Percentiles rank a stretch among this genome's conserved stretches.
phyloP scores from a whole-genome alignment of 2,888 invertebrate genomes.

The Leptura quadrifasciata region DNA sequence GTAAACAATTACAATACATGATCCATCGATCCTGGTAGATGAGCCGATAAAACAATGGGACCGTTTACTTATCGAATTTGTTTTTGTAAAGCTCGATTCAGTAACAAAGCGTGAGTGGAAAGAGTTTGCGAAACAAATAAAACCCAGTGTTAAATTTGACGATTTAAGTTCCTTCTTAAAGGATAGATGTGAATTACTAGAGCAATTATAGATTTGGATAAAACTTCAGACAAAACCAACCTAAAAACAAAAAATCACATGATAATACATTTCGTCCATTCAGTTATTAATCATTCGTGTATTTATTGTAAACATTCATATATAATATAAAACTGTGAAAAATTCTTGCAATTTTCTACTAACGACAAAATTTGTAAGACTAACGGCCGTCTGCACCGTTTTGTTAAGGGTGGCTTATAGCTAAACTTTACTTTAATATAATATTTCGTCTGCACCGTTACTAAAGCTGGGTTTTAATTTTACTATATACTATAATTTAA shows the following conservation, averaged over 20 bases:
- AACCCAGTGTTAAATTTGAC: slow-evolving; percentile 30
- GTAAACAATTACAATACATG: too few species aligned
- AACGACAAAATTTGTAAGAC: slow-evolving; percentile 14
- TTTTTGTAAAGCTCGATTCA: slow-evolving; percentile 37
- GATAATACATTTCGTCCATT: neutral
- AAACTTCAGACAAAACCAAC: neutral
- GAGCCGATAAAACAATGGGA: slow-evolving; percentile 51
- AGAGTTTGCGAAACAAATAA: neutral
- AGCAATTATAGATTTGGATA: slow-evolving; percentile 25
- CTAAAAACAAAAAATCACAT: slow-evolving; percentile 7
- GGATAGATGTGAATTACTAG: slow-evolving; percentile 38
- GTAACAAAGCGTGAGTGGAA: slow-evolving; percentile 40
- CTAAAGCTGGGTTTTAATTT: neutral
- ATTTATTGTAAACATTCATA: slow-evolving; percentile 31
- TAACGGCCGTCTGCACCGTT: neutral
- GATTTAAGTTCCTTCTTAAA: slow-evolving; percentile 39
- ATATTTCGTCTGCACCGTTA: neutral
- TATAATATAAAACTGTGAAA: slow-evolving; percentile 36
- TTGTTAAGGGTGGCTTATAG: neutral
- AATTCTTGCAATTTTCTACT: slow-evolving; percentile 36
- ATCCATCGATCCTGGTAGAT: too few species aligned
- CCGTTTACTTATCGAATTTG: slow-evolving; percentile 46
- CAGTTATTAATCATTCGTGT: slow-evolving; percentile 28
- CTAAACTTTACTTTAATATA: neutral
- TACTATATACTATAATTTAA: neutral